Conservation (phyloP, 2,888 invertebrate genomes). For the Acanthosepion esculentum region DNA sequence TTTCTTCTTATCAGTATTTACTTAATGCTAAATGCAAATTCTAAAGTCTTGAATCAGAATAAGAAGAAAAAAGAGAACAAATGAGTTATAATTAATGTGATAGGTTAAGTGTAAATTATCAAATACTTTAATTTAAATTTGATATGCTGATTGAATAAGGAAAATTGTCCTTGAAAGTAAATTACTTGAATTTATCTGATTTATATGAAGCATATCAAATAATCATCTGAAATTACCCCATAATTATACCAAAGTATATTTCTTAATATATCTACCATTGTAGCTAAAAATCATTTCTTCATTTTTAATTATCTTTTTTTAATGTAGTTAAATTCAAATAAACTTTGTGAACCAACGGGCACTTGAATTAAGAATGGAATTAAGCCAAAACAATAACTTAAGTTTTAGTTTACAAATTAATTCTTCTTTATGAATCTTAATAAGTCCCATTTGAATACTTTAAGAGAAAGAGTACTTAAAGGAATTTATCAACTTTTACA, state of each 20-base stretch:
- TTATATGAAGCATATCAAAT: not conserved
- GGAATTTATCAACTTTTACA: too few relatives aligned
- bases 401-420: too few relatives aligned
- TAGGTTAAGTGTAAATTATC: not conserved
- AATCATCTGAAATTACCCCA: not conserved
- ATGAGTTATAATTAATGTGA: not conserved
- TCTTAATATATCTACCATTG: not conserved
- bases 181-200: not conserved
- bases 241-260: not conserved
- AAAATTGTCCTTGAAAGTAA: not conserved
- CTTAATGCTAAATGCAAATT: not conserved
- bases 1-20: not conserved
- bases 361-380: too few relatives aligned
- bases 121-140: not conserved
- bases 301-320: too few relatives aligned
- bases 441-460: too few relatives aligned
- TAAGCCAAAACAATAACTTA: too few relatives aligned
- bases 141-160: not conserved
- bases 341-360: too few relatives aligned
- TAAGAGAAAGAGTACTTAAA: too few relatives aligned
- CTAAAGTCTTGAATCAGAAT: not conserved
- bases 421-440: too few relatives aligned
- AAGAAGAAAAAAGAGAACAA: not conserved
- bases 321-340: too few relatives aligned
- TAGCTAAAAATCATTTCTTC: too few relatives aligned